Evolutionary conservation across 1,140 invertebrate species (phyloP).

Genomic region (Aphaenogaster ashmeadi): DNA sequence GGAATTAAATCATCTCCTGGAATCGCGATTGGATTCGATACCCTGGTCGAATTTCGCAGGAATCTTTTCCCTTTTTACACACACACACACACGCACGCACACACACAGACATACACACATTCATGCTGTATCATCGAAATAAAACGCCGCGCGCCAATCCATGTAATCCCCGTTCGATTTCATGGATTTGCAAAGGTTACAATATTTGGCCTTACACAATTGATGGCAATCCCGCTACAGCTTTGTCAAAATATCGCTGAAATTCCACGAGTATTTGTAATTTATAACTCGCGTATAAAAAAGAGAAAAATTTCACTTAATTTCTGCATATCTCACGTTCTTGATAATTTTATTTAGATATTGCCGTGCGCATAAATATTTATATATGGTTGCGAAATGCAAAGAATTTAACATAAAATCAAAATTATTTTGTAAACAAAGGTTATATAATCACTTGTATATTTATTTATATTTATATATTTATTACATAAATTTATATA

Average conservation of each 20-base stretch:
- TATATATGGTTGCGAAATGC: neutral
- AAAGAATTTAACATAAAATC: neutral
- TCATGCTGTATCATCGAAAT: constrained; percentile 33
- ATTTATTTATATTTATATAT: neutral
- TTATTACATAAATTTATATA: no score
- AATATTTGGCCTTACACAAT: constrained; percentile 50
- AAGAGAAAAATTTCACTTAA: neutral
- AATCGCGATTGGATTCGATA: constrained; percentile 58
- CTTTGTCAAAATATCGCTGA: constrained; percentile 10
- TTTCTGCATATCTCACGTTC: neutral
- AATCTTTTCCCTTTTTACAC: constrained; percentile 39
- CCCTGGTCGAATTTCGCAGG: constrained; percentile 40
- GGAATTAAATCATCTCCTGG: constrained; percentile 62
- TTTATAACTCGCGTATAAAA: neutral
- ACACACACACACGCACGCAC: neutral
- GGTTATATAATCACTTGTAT: neutral
- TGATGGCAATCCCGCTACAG: constrained; percentile 28
- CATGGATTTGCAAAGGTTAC: constrained; percentile 59
- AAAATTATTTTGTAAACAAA: neutral
- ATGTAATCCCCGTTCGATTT: constrained; percentile 55
- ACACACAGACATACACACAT: neutral
- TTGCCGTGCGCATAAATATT: neutral
- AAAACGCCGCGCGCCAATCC: constrained; percentile 44
- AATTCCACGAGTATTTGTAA: constrained; percentile 26
- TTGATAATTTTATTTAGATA: neutral